phyloP scores from a whole-genome alignment of 2,113 vertebrate genomes.

The Zosterops lateralis region DNA sequence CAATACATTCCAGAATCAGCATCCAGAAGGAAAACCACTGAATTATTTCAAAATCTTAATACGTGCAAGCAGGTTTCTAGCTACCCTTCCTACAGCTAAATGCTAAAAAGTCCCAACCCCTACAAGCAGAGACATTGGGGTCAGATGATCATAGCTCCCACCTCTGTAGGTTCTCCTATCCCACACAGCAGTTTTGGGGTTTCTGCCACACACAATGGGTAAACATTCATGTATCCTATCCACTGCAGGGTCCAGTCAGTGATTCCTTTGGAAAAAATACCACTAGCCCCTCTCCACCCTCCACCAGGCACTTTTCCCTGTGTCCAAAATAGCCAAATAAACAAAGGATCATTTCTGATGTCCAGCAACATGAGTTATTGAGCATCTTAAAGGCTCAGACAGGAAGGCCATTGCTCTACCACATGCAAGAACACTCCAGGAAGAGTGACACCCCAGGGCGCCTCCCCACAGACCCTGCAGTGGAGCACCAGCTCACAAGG shows the following conservation, averaged over 20 bases:
- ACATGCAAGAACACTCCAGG: neutral
- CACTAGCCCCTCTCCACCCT: neutral
- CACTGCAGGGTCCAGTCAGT: fast-evolving
- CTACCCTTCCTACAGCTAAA: neutral
- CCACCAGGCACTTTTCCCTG: neutral
- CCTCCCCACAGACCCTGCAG: fast-evolving
- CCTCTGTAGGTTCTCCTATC: fast-evolving
- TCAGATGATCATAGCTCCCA: fast-evolving
- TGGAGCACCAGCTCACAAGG: neutral
- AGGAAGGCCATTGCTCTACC: neutral
- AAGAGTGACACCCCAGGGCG: too few species aligned
- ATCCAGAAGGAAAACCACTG: neutral
- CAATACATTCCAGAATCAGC: neutral
- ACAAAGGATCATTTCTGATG: neutral
- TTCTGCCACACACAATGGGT: neutral
- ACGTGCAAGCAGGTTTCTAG: neutral
- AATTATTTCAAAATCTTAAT: neutral
- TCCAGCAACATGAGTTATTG: fast-evolving
- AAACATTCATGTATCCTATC: neutral
- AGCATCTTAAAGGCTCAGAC: neutral
- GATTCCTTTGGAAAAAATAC: neutral
- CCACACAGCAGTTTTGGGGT: neutral
- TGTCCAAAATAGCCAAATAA: neutral
- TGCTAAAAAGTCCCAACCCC: neutral
- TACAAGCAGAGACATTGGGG: fast-evolving